Base-by-base conservation (phyloP, 2,113 vertebrate species). In the Aldabrachelys gigantea region DNA sequence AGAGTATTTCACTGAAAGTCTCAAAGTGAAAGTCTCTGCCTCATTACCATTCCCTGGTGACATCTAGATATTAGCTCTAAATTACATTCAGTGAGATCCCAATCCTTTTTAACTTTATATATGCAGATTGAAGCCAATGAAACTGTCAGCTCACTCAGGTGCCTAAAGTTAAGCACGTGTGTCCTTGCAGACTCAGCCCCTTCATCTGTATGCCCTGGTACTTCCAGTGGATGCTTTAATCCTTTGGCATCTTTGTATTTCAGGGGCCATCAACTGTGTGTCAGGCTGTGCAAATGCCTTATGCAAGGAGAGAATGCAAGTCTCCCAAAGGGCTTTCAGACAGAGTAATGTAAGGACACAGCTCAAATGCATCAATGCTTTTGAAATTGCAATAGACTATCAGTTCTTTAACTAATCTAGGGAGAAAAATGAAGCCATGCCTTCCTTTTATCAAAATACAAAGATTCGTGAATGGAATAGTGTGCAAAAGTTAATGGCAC, bases 271-370 rank as follows among this genome's bases (percentile, higher is more conserved):
- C 62, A 52, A 9, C 31, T 83, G 10, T 6, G 27, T 38, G 22
- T 21, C 47, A 72, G 5, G 9, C 62, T 81, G 89, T 69, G 27
- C 47, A 88, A 62, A 41, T 62, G 62, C 83, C 82, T 82, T 11
- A 75, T 0, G 1, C 69, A 88, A 54, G 84, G 21, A 54, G 53
- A 84, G 79, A 24, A 54, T 53, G 31, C 49, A 13, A 41, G 53
- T 56, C n/a, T 35, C 80, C 44, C 52, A 29, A 13, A 84, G 57
- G 72, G 13, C 87, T 76, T 88, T 83, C 69, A 88, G 24, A 7
- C 0, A 1, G 31, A 0, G 0, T 57, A 81, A 56, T 57, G 85
- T 89, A 76, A 10, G 10, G 53, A 56, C 56, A 89, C 17, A 0
- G 49, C 35, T 69, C 62, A n/a, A 4, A 56, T 92, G 72, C 21